Evolutionary conservation across 1,140 invertebrate species (phyloP).

Genomic region (Anastrepha ludens): DNA sequence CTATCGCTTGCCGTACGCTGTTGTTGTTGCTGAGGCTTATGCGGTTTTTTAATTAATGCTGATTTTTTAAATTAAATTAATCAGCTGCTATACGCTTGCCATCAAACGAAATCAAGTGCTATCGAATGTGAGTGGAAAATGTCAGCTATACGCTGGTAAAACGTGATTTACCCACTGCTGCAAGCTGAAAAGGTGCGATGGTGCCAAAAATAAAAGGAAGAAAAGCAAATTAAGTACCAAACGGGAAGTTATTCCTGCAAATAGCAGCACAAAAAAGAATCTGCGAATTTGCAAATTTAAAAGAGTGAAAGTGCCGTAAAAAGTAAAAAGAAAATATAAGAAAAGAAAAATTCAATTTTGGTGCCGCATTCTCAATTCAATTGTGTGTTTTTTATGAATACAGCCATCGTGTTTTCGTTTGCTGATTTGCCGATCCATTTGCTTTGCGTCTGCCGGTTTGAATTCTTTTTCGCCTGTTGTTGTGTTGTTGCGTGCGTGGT

Average conservation of each 20-base stretch:
- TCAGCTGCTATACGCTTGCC: constrained; percentile 36
- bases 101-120: constrained; percentile 7
- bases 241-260: neutral
- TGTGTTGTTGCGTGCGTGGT: neutral
- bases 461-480: constrained; percentile 7
- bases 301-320: neutral
- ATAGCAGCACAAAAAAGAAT: neutral
- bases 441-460: constrained; percentile 8
- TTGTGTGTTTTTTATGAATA: neutral
- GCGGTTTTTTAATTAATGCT: constrained; percentile 43
- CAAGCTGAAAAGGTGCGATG: neutral
- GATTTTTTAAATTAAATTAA: constrained; percentile 46
- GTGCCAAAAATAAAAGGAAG: neutral
- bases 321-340: neutral
- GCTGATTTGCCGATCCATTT: constrained; percentile 19
- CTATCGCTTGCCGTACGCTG: neutral
- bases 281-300: neutral
- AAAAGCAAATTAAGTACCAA: neutral
- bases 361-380: constrained; percentile 2
- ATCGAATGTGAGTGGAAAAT: constrained; percentile 14
- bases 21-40: constrained; percentile 3
- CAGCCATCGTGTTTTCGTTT: constrained; percentile 5
- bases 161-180: constrained; percentile 27
- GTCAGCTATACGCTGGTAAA: constrained; percentile 10
- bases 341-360: constrained; percentile 9